phyloP scores from a whole-genome alignment of 2,888 invertebrate species.

The Volucella bombylans region DNA sequence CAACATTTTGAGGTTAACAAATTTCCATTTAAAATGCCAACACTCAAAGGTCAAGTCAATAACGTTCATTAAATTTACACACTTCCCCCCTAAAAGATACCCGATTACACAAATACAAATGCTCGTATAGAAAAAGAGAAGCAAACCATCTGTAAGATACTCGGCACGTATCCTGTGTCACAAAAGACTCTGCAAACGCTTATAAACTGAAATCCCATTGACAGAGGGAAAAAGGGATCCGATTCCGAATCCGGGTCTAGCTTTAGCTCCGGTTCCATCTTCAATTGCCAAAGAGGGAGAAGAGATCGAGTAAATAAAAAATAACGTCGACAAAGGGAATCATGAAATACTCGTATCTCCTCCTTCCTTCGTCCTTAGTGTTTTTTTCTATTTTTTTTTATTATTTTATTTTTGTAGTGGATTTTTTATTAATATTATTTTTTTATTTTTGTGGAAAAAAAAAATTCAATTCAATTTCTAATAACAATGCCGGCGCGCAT shows the following conservation, averaged over 20 bases:
- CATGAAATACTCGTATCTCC: slow-evolving; percentile 46
- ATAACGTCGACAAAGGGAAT: slow-evolving; percentile 61
- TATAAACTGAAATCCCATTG: slow-evolving; percentile 61
- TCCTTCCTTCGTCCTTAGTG: slow-evolving; percentile 26
- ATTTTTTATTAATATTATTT: slow-evolving; percentile 12
- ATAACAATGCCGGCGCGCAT: slow-evolving; percentile 70
- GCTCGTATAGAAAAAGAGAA: no score
- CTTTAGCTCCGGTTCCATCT: no score
- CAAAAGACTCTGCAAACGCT: slow-evolving; percentile 25
- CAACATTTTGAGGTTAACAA: slow-evolving; percentile 65
- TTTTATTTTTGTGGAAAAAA: slow-evolving; percentile 9
- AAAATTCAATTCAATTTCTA: slow-evolving; percentile 73
- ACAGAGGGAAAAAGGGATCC: slow-evolving; percentile 40
- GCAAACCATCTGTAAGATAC: no score
- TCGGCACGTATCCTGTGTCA: slow-evolving; percentile 33
- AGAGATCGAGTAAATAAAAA: slow-evolving; percentile 37
- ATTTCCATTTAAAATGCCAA: slow-evolving; percentile 69
- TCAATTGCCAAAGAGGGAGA: background rate
- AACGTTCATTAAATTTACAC: slow-evolving; percentile 65
- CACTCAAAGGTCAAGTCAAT: slow-evolving; percentile 72
- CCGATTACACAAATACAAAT: background rate
- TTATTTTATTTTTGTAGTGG: slow-evolving; percentile 3
- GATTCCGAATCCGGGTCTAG: background rate
- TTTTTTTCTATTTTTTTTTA: slow-evolving; percentile 2
- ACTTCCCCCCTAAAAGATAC: background rate